Evolutionary conservation across 2,888 invertebrate genomes (phyloP).

Genomic region (Boloria euphrosyne): DNA sequence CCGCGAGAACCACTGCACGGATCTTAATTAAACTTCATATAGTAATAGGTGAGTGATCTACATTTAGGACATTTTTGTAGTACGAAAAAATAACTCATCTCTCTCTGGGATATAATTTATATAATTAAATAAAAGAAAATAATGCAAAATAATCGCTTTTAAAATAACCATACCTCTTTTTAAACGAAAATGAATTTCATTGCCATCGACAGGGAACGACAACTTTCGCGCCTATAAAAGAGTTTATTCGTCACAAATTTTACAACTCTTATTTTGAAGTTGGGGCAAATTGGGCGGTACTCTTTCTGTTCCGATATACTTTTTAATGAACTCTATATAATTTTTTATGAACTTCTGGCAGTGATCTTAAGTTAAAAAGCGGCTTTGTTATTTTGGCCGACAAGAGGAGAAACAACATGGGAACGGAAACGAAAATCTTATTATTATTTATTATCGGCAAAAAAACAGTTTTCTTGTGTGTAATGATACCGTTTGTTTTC

Average conservation of each 20-base stretch:
- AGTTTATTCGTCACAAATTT: constrained; percentile 43
- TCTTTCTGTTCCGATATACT: constrained; percentile 18
- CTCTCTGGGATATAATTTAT: no score
- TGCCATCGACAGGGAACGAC: constrained; percentile 50
- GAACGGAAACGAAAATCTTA: no score
- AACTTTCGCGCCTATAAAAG: constrained; percentile 57
- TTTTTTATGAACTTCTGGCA: constrained; percentile 14
- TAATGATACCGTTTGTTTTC: no score
- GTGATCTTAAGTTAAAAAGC: constrained; percentile 11
- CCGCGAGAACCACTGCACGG: no score
- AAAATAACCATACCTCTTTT: constrained; percentile 44
- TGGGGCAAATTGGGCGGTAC: constrained; percentile 22
- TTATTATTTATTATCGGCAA: no score
- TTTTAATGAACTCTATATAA: constrained; percentile 22
- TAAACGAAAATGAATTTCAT: constrained; percentile 58
- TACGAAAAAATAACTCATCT: no score
- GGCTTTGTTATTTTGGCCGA: constrained; percentile 5
- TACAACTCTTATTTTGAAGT: constrained; percentile 25
- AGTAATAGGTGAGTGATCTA: no score
- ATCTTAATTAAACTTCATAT: no score
- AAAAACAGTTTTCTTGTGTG: no score
- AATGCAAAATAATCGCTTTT: constrained; percentile 31
- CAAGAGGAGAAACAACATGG: no score
- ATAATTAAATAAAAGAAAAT: no score
- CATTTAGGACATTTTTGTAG: no score